Evolutionary conservation across 2,797 vertebrate species (phyloP).

Genomic region (Lacerta agilis): DNA sequence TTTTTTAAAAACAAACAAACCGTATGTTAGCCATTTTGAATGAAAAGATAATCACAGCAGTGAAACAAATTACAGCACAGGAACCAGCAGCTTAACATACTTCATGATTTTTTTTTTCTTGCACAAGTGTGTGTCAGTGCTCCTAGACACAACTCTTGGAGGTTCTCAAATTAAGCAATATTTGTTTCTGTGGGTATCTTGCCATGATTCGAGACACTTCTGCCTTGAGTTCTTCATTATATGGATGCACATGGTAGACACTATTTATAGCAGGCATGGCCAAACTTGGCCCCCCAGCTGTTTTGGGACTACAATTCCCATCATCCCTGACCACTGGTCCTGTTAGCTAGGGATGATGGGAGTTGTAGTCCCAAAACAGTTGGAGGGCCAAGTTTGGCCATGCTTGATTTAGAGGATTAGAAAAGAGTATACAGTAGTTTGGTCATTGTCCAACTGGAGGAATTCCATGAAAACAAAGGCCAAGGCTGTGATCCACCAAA

Average conservation of each 20-base stretch:
- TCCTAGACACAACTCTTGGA: constrained; percentile 51
- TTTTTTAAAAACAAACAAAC: no score
- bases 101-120: constrained; percentile 66
- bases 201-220: constrained; percentile 68
- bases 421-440: constrained; percentile 77
- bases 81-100: constrained; percentile 49
- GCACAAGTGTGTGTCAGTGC: constrained; percentile 67
- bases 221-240: constrained; percentile 76
- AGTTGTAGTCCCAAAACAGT: no score
- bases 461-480: constrained; percentile 80
- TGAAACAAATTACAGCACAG: constrained; percentile 38
- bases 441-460: constrained; percentile 77
- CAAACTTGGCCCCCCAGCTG: no score
- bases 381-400: no score
- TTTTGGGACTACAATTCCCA: no score
- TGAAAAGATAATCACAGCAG: constrained; percentile 46
- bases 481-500: constrained; percentile 76
- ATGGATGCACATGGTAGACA: constrained; percentile 70
- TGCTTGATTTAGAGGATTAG: constrained; percentile 42
- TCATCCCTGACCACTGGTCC: no score
- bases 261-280: constrained; percentile 52
- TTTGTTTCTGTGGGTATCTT: constrained; percentile 72
- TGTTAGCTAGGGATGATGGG: no score
- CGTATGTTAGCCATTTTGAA: constrained; percentile 52
- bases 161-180: constrained; percentile 57